Evolutionary conservation across 2,797 vertebrate species (phyloP).

Genomic region (Kryptolebias ocellatus): DNA sequence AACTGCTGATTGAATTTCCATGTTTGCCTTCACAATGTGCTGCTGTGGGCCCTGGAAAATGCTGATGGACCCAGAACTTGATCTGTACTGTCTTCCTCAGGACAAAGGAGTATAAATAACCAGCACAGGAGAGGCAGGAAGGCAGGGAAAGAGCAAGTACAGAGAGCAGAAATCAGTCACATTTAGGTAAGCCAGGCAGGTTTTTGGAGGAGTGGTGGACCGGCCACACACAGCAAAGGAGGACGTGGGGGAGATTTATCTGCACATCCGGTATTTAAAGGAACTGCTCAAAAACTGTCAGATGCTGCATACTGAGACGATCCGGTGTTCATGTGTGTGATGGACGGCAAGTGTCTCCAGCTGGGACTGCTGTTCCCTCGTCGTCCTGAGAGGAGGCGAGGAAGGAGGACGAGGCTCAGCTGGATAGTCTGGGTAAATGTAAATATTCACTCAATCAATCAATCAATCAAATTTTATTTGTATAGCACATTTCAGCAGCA

Average conservation of each 20-base stretch:
- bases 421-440: constrained; percentile 75
- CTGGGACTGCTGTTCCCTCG: constrained; percentile 70
- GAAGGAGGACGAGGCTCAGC: constrained; percentile 62
- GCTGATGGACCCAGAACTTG: constrained; percentile 79
- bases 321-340: constrained; percentile 40
- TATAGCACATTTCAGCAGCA: too few species aligned
- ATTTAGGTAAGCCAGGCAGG: constrained; percentile 31
- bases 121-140: constrained; percentile 25
- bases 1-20: constrained; percentile 68
- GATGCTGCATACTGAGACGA: constrained; percentile 22
- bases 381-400: constrained; percentile 46
- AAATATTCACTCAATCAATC: constrained; percentile 14
- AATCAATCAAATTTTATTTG: too few species aligned
- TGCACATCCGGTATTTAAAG: background rate
- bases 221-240: background rate
- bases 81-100: constrained; percentile 71
- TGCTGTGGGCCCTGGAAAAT: constrained; percentile 68
- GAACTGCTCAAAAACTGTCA: constrained; percentile 3
- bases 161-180: constrained; percentile 33
- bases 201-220: constrained; percentile 17
- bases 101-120: constrained; percentile 78
- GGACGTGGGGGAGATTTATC: constrained; percentile 23
- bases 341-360: constrained; percentile 66
- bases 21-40: constrained; percentile 65
- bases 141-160: constrained; percentile 34